These are phyloP conservation scores for Eulemur macaco DNA, from an alignment of 2,113 vertebrate species.

Conservation along the genomic window DNA sequence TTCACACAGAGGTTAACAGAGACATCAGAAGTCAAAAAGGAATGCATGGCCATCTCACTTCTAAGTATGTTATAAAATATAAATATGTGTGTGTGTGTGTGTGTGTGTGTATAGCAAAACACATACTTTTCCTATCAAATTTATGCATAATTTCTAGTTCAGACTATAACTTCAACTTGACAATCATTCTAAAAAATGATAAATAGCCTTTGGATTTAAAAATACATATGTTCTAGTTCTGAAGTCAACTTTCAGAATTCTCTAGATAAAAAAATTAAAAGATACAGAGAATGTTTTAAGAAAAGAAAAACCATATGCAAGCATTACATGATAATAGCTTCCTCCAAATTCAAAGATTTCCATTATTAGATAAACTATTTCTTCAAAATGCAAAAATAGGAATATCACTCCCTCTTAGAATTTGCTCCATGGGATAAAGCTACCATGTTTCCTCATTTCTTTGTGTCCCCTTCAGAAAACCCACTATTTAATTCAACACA, in stretches of 20 bases:
- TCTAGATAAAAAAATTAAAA: slow-evolving; percentile 36
- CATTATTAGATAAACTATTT: background rate
- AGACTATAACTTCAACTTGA: background rate
- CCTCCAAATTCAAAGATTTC: background rate
- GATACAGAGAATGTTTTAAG: background rate
- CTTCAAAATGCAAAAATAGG: background rate
- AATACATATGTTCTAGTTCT: background rate
- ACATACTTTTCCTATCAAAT: background rate
- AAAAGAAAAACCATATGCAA: background rate
- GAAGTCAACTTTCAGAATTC: background rate
- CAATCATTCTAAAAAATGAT: slow-evolving; percentile 8
- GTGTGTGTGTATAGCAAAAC: background rate
- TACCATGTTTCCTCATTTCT: background rate
- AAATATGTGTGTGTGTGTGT: background rate
- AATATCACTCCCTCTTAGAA: background rate
- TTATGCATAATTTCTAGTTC: background rate
- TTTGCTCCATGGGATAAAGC: background rate
- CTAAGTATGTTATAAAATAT: background rate
- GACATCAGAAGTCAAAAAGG: background rate
- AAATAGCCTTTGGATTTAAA: slow-evolving; percentile 13
- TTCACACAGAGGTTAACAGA: background rate
- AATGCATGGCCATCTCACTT: background rate
- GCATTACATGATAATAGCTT: slow-evolving; percentile 1
- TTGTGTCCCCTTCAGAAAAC: background rate
- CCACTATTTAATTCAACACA: background rate